These are phyloP conservation scores for Pandemis corylana DNA, from an alignment of 2,888 invertebrate species.

Conservation along the genomic window DNA sequence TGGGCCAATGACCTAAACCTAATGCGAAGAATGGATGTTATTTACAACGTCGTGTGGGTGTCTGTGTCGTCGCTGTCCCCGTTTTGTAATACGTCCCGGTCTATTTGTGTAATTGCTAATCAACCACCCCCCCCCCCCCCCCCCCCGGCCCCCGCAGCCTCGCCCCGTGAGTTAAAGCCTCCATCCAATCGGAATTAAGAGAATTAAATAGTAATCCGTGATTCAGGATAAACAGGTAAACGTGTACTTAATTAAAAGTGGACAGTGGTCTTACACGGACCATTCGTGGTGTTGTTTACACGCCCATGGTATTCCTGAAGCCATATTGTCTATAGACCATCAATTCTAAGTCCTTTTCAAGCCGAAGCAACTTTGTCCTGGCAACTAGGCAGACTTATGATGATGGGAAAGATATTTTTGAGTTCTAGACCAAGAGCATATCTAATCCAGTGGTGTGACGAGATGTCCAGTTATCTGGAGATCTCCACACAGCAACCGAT, in stretches of 20 bases:
- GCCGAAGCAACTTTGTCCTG: too few species aligned
- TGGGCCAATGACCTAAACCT: neutral
- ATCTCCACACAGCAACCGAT: too few species aligned
- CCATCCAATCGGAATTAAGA: neutral
- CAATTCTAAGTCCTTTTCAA: too few species aligned
- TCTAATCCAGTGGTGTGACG: too few species aligned
- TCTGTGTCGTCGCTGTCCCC: neutral
- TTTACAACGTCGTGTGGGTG: neutral
- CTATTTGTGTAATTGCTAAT: conserved; percentile 16
- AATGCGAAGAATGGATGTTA: neutral
- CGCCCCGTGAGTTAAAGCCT: neutral
- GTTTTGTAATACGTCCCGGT: conserved; percentile 1
- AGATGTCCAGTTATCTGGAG: too few species aligned
- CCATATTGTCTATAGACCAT: too few species aligned
- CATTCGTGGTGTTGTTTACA: too few species aligned
- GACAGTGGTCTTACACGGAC: neutral
- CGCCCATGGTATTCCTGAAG: neutral
- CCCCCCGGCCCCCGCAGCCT: neutral
- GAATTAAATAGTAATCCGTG: neutral
- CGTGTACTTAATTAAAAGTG: neutral
- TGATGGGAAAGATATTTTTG: too few species aligned
- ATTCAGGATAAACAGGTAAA: neutral
- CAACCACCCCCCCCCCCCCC: neutral
- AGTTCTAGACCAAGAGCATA: too few species aligned
- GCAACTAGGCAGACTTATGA: too few species aligned